A percentile compares a stretch with the other conserved stretches of the same genome.
Evolutionary conservation across 2,113 vertebrate genomes (phyloP).

Genomic region (Bostrychus sinensis): DNA sequence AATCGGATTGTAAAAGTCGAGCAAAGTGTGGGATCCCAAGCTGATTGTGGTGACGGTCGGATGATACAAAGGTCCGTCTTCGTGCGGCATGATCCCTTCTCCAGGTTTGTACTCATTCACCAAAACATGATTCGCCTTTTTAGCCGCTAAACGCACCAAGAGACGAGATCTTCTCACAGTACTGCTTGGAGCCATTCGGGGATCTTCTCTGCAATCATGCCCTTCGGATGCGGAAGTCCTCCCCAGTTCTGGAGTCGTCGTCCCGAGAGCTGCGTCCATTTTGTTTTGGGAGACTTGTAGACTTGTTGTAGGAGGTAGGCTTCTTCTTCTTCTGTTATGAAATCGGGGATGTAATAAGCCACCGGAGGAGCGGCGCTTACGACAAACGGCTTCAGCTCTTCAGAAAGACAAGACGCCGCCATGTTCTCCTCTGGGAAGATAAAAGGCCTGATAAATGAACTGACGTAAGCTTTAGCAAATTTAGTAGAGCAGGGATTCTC

Average conservation of each 20-base stretch:
- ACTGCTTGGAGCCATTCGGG: conserved; percentile 85
- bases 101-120: conserved; percentile 89
- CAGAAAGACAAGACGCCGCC: conserved; percentile 61
- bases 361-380: conserved; percentile 76
- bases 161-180: conserved; percentile 83
- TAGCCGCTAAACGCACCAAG: conserved; percentile 83
- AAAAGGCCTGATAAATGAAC: conserved; percentile 24
- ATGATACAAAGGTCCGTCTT: conserved; percentile 89
- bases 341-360: conserved; percentile 87
- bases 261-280: conserved; percentile 90
- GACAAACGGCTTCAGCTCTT: conserved; percentile 66
- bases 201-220: conserved; percentile 86
- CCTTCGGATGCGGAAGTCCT: conserved; percentile 85
- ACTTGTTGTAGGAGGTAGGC: conserved; percentile 84
- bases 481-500: no score
- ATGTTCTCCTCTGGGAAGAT: conserved; percentile 65
- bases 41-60: conserved; percentile 90
- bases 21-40: conserved; percentile 87
- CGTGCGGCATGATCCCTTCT: conserved; percentile 94
- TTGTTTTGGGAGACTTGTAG: conserved; percentile 87
- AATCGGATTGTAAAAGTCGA: conserved; percentile 86
- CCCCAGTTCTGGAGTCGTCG: conserved; percentile 92
- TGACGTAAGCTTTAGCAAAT: neutral
- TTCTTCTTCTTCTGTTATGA: conserved; percentile 86
- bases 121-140: conserved; percentile 87